Conservation (phyloP, 2,113 vertebrate genomes). For the Cygnus atratus region DNA sequence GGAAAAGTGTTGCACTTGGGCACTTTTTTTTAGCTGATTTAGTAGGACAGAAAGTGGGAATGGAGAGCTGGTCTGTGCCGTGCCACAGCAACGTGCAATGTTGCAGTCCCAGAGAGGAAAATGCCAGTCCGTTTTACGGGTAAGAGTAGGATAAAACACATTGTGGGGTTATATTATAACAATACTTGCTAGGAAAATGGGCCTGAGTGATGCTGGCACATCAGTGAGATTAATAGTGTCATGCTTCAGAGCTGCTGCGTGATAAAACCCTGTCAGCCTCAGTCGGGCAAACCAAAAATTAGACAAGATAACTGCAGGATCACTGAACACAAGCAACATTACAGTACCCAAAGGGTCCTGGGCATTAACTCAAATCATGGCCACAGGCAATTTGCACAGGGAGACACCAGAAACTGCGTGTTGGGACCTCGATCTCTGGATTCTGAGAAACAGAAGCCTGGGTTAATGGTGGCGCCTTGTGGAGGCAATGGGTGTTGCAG, state of each 20-base stretch:
- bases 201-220: background rate
- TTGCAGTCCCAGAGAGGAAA: background rate
- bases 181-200: background rate
- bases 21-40: background rate
- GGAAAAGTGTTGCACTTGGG: background rate
- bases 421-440: background rate
- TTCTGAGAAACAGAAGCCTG: background rate
- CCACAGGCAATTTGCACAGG: background rate
- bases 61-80: background rate
- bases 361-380: background rate
- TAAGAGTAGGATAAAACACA: slow-evolving; percentile 7
- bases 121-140: background rate
- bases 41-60: background rate
- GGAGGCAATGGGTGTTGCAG: background rate
- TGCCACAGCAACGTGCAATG: background rate
- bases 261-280: slow-evolving; percentile 37
- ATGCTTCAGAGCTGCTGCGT: background rate
- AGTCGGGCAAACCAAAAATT: slow-evolving; percentile 1
- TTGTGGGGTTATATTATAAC: background rate
- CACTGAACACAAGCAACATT: background rate
- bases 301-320: background rate
- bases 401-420: background rate
- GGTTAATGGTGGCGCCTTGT: background rate
- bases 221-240: slow-evolving; percentile 1
- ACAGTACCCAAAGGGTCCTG: background rate